These are phyloP conservation scores for Didymodactylos carnosus DNA, from an alignment of 2,888 invertebrate genomes.

Conservation along the genomic window DNA sequence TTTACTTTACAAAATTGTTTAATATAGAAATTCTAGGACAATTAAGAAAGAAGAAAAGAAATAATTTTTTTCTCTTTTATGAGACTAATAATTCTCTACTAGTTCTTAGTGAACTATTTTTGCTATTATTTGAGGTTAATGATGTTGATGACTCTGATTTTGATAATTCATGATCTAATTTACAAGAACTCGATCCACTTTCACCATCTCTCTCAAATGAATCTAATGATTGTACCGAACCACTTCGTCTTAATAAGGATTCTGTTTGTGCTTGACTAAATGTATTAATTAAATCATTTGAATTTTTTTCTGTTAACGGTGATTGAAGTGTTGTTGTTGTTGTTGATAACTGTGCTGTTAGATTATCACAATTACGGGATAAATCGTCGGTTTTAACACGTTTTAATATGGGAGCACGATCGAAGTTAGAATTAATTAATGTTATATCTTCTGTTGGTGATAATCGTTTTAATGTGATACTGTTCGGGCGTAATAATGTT, in stretches of 20 bases:
- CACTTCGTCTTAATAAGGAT: not conserved
- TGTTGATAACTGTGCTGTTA: too few relatives aligned
- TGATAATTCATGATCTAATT: too few relatives aligned
- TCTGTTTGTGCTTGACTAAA: not conserved
- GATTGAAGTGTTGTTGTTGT: not conserved
- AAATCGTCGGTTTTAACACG: too few relatives aligned
- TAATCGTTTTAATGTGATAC: not conserved
- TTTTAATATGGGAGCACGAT: not conserved
- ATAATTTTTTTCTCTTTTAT: too few relatives aligned
- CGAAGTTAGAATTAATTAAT: not conserved
- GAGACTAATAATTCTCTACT: not conserved
- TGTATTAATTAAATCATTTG: not conserved
- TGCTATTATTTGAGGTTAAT: not conserved
- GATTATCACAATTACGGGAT: too few relatives aligned
- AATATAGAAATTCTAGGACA: too few relatives aligned
- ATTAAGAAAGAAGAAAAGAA: too few relatives aligned
- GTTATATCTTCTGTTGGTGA: not conserved
- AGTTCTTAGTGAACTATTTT: not conserved
- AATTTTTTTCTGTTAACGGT: not conserved
- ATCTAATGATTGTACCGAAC: not conserved
- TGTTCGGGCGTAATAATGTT: not conserved
- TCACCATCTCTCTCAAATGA: too few relatives aligned
- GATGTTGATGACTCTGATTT: not conserved
- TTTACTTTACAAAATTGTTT: too few relatives aligned
- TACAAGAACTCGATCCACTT: too few relatives aligned